phyloP scores from a whole-genome alignment of 2,797 vertebrate genomes.

The Chelidonichthys spinosus region DNA sequence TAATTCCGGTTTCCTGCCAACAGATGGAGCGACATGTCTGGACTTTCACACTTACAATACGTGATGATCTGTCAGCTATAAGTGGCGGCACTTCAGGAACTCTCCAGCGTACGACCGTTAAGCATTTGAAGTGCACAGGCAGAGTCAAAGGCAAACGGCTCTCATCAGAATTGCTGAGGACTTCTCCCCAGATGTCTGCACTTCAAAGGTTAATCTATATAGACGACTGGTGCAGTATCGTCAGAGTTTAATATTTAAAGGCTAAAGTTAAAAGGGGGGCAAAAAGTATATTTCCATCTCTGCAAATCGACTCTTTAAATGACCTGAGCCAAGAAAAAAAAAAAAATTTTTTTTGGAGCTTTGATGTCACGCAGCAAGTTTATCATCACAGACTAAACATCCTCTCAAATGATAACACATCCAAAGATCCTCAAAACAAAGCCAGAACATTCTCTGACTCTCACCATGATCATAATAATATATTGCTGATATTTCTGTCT shows the following conservation, averaged over 20 bases:
- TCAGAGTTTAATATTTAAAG: slow-evolving; percentile 26
- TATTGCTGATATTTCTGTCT: not conserved
- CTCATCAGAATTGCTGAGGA: slow-evolving; percentile 41
- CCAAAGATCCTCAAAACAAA: slow-evolving; percentile 10
- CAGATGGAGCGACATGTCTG: slow-evolving; percentile 71
- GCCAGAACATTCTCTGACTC: not conserved
- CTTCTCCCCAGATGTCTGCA: slow-evolving; percentile 50
- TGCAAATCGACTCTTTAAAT: slow-evolving; percentile 38
- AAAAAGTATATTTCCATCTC: slow-evolving; percentile 17
- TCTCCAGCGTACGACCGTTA: slow-evolving; percentile 25
- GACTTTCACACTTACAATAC: slow-evolving; percentile 70
- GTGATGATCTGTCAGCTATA: slow-evolving; percentile 50
- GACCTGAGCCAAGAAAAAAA: not conserved
- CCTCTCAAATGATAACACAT: slow-evolving; percentile 3
- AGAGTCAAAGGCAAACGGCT: slow-evolving; percentile 48
- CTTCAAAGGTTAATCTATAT: slow-evolving; percentile 53
- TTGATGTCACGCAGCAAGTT: slow-evolving; percentile 1
- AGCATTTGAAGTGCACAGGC: slow-evolving; percentile 36
- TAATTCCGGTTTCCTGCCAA: slow-evolving; percentile 51
- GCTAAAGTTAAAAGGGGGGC: slow-evolving; percentile 18
- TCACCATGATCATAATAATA: not conserved
- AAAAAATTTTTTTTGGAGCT: slow-evolving; percentile 14
- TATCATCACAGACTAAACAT: slow-evolving; percentile 13
- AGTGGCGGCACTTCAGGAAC: slow-evolving; percentile 55
- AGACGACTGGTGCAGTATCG: slow-evolving; percentile 30